Evolutionary conservation across 1,140 invertebrate genomes (phyloP).

Genomic region (Cataglyphis hispanica): DNA sequence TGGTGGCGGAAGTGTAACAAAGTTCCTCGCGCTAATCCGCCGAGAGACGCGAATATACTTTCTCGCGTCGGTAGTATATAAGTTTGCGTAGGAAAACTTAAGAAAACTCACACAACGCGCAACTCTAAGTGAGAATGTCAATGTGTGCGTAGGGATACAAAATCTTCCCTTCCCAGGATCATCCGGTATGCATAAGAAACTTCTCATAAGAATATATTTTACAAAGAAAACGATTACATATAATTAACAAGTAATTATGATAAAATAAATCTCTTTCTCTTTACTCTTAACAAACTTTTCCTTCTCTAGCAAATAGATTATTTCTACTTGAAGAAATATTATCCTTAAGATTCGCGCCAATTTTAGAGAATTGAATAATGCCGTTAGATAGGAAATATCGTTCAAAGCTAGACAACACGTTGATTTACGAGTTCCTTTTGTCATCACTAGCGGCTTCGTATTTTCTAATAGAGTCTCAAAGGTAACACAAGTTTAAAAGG

Average conservation of each 20-base stretch:
- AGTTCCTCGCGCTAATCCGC: conserved; percentile 25
- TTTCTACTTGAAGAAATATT: not conserved
- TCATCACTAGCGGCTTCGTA: too few relatives aligned
- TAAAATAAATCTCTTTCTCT: not conserved
- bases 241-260: not conserved
- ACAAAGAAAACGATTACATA: not conserved
- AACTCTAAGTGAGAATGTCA: not conserved
- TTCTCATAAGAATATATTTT: not conserved
- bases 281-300: not conserved
- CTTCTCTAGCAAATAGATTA: not conserved
- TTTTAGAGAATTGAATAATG: not conserved
- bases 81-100: conserved; percentile 15
- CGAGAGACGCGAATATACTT: conserved; percentile 31
- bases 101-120: conserved; percentile 19
- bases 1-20: not conserved
- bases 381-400: not conserved
- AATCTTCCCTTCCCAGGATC: not conserved
- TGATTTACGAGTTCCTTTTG: too few relatives aligned
- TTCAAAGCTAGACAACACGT: too few relatives aligned
- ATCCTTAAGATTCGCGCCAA: not conserved
- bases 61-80: conserved; percentile 11
- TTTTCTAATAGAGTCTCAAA: too few relatives aligned
- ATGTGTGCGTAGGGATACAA: not conserved
- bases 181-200: not conserved
- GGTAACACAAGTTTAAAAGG: too few relatives aligned